Evolutionary conservation across 2,888 invertebrate genomes (phyloP).

Genomic region (Iselma pallidipennis): DNA sequence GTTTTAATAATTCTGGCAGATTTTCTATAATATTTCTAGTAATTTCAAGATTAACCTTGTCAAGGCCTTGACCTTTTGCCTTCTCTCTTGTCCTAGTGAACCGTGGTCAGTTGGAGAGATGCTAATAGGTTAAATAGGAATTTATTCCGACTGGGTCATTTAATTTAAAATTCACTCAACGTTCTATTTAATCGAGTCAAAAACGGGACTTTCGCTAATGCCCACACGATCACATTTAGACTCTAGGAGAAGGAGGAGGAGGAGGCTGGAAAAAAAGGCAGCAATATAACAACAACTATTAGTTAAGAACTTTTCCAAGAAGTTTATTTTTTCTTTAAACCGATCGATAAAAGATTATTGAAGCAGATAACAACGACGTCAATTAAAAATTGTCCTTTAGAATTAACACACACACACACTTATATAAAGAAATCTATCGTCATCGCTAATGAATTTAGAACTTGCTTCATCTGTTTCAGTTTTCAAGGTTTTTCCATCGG

Average conservation of each 20-base stretch:
- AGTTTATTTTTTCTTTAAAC: background rate
- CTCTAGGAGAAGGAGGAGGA: too few relatives aligned
- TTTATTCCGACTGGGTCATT: slow-evolving; percentile 31
- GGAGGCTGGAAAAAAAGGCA: background rate
- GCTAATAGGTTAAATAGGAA: slow-evolving; percentile 31
- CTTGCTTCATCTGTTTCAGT: background rate
- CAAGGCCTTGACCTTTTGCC: slow-evolving; percentile 32
- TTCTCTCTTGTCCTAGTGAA: slow-evolving; percentile 29
- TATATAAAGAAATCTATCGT: background rate
- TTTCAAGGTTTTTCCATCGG: background rate
- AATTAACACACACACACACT: background rate
- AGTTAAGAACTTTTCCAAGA: background rate
- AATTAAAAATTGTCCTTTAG: background rate
- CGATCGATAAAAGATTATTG: background rate
- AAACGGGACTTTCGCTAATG: slow-evolving; percentile 25
- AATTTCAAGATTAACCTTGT: slow-evolving; percentile 23
- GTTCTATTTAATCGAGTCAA: slow-evolving; percentile 17
- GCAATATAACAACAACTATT: background rate
- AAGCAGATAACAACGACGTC: background rate
- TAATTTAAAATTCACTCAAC: slow-evolving; percentile 24
- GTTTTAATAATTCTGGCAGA: too few relatives aligned
- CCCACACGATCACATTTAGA: background rate
- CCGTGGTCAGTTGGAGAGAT: slow-evolving; percentile 33
- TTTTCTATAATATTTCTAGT: background rate
- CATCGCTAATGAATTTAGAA: background rate